phyloP scores from a whole-genome alignment of 2,888 invertebrate genomes.

The Sphaerophoria rueppellii region DNA sequence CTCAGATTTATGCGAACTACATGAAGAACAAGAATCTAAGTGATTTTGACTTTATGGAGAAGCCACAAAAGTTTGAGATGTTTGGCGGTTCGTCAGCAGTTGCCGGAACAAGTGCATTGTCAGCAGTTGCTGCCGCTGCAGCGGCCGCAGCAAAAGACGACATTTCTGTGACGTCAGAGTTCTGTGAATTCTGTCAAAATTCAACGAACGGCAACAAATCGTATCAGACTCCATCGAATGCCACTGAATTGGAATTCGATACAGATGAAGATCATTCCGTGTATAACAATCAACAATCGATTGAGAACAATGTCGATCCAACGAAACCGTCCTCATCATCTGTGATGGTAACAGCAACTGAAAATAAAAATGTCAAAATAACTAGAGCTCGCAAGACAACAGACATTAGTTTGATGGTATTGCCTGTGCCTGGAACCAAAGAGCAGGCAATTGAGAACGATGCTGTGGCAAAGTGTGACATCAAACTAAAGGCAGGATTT shows the following conservation, averaged over 20 bases:
- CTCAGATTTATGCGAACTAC: constrained; percentile 88
- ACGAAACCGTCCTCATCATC: not conserved
- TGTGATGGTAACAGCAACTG: not conserved
- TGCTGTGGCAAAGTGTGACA: constrained; percentile 77
- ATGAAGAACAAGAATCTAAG: constrained; percentile 89
- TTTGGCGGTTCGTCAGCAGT: constrained; percentile 34
- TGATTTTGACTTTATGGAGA: constrained; percentile 78
- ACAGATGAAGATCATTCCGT: constrained; percentile 80
- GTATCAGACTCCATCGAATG: constrained; percentile 90
- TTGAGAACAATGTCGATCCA: constrained; percentile 43
- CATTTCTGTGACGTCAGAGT: constrained; percentile 79
- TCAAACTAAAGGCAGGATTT: constrained; percentile 83
- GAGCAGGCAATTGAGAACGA: constrained; percentile 78
- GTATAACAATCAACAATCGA: constrained; percentile 55
- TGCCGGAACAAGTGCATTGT: constrained; percentile 54
- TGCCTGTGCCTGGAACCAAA: constrained; percentile 82
- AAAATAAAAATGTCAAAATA: constrained; percentile 49
- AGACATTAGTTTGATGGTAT: constrained; percentile 77
- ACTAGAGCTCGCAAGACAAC: constrained; percentile 35
- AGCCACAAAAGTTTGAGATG: constrained; percentile 78
- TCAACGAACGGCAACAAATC: constrained; percentile 84
- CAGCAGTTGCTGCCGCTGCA: constrained; percentile 66
- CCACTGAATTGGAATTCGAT: constrained; percentile 87
- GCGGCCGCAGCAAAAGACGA: constrained; percentile 60
- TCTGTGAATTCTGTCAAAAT: constrained; percentile 83